Conservation (phyloP, 2,888 invertebrate species). For the Molanna angustata region DNA sequence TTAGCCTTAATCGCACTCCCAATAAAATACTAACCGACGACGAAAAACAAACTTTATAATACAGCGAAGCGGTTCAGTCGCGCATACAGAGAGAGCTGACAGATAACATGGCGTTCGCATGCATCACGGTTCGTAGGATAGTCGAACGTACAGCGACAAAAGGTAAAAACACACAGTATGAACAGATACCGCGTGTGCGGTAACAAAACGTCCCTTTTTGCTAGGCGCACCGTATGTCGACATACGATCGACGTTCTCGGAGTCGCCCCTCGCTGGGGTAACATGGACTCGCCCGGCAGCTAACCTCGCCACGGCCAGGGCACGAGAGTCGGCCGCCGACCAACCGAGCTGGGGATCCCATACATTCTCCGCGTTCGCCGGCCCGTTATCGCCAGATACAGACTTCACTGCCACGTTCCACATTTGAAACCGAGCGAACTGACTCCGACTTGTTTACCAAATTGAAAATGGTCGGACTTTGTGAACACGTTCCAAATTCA, state of each 20-base stretch:
- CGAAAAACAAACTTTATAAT: slow-evolving; percentile 9
- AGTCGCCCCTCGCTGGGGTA: slow-evolving; percentile 34
- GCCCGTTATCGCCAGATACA: slow-evolving; percentile 14
- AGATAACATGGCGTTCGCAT: neutral
- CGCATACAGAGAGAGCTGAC: slow-evolving; percentile 2
- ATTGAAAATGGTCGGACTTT: no score
- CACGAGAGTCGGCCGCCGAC: slow-evolving; percentile 43
- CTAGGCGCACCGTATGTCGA: neutral
- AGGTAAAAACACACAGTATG: neutral
- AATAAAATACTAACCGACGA: slow-evolving; percentile 17
- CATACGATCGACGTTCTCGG: slow-evolving; percentile 24
- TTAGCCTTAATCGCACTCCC: slow-evolving; percentile 19
- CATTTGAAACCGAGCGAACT: slow-evolving; percentile 7
- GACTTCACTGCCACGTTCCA: slow-evolving; percentile 6
- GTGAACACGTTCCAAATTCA: no score
- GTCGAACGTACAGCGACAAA: neutral
- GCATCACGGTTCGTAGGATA: neutral
- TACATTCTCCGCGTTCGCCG: neutral
- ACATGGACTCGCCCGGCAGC: slow-evolving; percentile 40
- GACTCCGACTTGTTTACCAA: slow-evolving; percentile 7
- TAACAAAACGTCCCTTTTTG: neutral
- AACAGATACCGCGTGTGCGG: neutral
- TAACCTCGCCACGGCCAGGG: slow-evolving; percentile 42
- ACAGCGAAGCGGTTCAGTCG: slow-evolving; percentile 10
- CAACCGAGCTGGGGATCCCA: slow-evolving; percentile 13